Conservation (phyloP, 2,113 vertebrate species). For the Sander vitreus region DNA sequence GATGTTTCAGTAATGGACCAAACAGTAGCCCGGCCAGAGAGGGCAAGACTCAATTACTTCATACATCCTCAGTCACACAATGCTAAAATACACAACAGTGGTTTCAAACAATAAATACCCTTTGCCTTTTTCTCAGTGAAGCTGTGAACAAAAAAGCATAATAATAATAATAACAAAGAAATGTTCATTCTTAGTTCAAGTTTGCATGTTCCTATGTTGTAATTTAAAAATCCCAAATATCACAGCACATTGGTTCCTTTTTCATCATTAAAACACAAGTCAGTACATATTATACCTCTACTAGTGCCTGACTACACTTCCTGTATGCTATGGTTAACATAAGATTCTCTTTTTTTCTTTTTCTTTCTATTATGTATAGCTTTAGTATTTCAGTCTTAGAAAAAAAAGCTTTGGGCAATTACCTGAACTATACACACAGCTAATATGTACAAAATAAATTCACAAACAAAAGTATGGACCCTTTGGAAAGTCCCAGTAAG, state of each 20-base stretch:
- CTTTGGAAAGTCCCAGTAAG: constrained; percentile 39
- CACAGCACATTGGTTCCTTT: constrained; percentile 71
- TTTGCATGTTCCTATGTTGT: constrained; percentile 55
- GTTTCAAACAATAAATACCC: constrained; percentile 71
- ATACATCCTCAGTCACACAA: constrained; percentile 36
- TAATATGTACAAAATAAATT: constrained; percentile 81
- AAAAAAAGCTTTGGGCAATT: constrained; percentile 36
- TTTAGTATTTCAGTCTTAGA: constrained; percentile 54
- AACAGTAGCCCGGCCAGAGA: constrained; percentile 29
- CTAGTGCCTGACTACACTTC: constrained; percentile 67
- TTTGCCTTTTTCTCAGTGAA: constrained; percentile 43
- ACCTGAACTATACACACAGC: constrained; percentile 75
- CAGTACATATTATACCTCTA: constrained; percentile 55
- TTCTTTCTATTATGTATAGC: constrained; percentile 6
- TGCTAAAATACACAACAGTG: constrained; percentile 63
- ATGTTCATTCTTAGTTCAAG: constrained; percentile 69
- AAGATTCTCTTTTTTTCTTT: constrained; percentile 18
- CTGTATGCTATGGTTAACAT: constrained; percentile 66
- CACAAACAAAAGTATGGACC: constrained; percentile 36
- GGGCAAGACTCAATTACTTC: constrained; percentile 9
- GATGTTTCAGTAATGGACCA: constrained; percentile 27
- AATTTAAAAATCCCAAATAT: constrained; percentile 64
- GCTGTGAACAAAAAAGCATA: constrained; percentile 30
- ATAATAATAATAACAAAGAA: constrained; percentile 26
- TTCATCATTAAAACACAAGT: constrained; percentile 58